phyloP scores from a whole-genome alignment of 2,888 invertebrate genomes.

The Dexiosoma caninum region DNA sequence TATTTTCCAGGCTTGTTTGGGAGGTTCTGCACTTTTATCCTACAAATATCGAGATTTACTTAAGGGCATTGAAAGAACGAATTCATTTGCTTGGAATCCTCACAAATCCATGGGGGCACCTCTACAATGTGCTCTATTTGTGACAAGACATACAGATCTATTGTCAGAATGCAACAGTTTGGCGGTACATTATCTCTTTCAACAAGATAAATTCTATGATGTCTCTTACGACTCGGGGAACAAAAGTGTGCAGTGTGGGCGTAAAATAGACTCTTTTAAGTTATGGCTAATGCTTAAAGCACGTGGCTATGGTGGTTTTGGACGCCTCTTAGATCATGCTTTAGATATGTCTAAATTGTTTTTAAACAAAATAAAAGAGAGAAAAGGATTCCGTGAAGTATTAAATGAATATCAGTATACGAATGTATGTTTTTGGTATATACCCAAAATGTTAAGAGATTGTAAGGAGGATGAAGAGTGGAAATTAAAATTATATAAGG shows the following conservation, averaged over 20 bases:
- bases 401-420: slow-evolving; percentile 84
- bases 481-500: slow-evolving; percentile 79
- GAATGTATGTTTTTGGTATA: slow-evolving; percentile 95
- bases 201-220: slow-evolving; percentile 91
- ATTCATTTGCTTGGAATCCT: slow-evolving; percentile 91
- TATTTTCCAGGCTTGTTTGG: slow-evolving; percentile 84
- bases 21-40: slow-evolving; percentile 86
- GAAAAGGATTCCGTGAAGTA: slow-evolving; percentile 81
- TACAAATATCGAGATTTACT: slow-evolving; percentile 81
- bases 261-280: slow-evolving; percentile 94
- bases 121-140: slow-evolving; percentile 86
- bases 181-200: slow-evolving; percentile 87
- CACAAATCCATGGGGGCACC: slow-evolving; percentile 91
- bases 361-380: slow-evolving; percentile 78
- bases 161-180: slow-evolving; percentile 83
- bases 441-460: slow-evolving; percentile 80
- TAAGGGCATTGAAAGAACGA: slow-evolving; percentile 79
- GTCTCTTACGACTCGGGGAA: slow-evolving; percentile 88
- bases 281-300: slow-evolving; percentile 96
- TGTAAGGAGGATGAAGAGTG: slow-evolving; percentile 78
- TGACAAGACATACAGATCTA: slow-evolving; percentile 79
- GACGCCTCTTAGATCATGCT: slow-evolving; percentile 81
- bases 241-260: slow-evolving; percentile 94
- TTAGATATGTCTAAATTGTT: slow-evolving; percentile 83
- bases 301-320: slow-evolving; percentile 82